Base-by-base conservation (phyloP, 2,797 vertebrate species). In the Cygnus olor region DNA sequence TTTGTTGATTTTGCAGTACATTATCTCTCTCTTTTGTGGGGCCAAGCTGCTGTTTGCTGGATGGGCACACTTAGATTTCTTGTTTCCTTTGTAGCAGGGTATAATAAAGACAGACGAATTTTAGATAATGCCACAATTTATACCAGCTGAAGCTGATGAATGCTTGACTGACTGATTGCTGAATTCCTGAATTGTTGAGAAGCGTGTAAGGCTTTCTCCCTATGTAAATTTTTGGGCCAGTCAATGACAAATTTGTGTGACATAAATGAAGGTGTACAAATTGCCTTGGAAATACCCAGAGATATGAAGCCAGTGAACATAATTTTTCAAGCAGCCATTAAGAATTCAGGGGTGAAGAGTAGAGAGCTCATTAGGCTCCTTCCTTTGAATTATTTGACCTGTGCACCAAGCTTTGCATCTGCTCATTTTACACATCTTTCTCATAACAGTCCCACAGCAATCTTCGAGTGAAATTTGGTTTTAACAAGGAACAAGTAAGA, bases 21-120 rank as follows among this genome's bases (percentile, higher is more conserved):
- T 97, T 96, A 93, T 96, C 85, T 96, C 86, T 96, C 49, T 24
- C 85, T 96, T 95, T 96, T 97, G 92, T 91, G 94, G 85, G 85
- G 94, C 65, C 69, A 89, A 95, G 79, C 90, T 95, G 87, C 95
- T 95, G 88, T 96, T 97, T 95, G 92, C 81, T 96, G 97, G 97
- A 95, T 97, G 96, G 97, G 72, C 79, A 88, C 64, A 47, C 92
- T 93, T 95, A 68, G 84, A 74, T 95, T 95, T 93, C 93, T 93
- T 82, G 69, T 91, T 98, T 92, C 84, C 89, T 97, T 64, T 78
- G 93, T 97, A 90, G 96, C 93, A 93, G 96, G 74, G 89, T 68
- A 86, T 95, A 96, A 97, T 97, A 96, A 96, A 97, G 95, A 92
- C 92, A 96, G 95, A 97, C 98, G 92, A 94, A 76, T 97, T 96